Evolutionary conservation across 2,797 vertebrate species (phyloP).

Genomic region (Danio tinwini): DNA sequence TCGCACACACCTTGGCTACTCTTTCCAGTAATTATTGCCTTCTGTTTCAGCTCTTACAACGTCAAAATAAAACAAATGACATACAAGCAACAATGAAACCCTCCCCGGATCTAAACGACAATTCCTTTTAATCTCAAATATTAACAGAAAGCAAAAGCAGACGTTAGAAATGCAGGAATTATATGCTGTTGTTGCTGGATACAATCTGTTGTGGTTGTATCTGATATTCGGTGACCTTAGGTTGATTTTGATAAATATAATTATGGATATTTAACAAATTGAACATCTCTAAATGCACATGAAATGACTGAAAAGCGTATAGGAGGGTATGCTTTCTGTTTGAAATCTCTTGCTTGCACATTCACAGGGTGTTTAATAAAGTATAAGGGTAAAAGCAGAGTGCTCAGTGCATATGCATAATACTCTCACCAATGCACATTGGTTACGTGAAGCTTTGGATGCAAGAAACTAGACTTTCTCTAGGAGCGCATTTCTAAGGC

Average conservation of each 20-base stretch:
- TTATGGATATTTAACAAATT: constrained; percentile 22
- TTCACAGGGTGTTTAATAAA: constrained; percentile 38
- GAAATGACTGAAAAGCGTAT: constrained; percentile 6
- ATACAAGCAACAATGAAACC: constrained; percentile 14
- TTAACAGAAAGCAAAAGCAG: constrained; percentile 28
- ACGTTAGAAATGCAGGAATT: constrained; percentile 21
- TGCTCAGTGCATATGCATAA: constrained; percentile 56
- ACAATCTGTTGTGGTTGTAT: background rate
- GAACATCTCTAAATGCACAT: constrained; percentile 25
- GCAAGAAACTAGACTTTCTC: constrained; percentile 42
- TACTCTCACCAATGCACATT: constrained; percentile 42
- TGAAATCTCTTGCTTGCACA: constrained; percentile 27
- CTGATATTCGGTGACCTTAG: constrained; percentile 4
- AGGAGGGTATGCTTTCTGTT: constrained; percentile 16
- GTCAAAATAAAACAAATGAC: constrained; percentile 35
- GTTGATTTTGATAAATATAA: constrained; percentile 15
- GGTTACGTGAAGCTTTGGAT: constrained; percentile 52
- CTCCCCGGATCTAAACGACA: constrained; percentile 15
- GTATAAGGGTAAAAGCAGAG: constrained; percentile 39
- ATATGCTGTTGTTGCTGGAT: constrained; percentile 9
- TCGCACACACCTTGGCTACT: constrained; percentile 24
- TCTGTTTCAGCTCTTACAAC: constrained; percentile 26
- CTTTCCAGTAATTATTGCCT: constrained; percentile 47
- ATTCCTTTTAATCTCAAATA: constrained; percentile 37
- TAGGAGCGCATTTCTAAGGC: constrained; percentile 54